Conservation (phyloP, 2,797 vertebrate species). For the Sorex maritimensis region DNA sequence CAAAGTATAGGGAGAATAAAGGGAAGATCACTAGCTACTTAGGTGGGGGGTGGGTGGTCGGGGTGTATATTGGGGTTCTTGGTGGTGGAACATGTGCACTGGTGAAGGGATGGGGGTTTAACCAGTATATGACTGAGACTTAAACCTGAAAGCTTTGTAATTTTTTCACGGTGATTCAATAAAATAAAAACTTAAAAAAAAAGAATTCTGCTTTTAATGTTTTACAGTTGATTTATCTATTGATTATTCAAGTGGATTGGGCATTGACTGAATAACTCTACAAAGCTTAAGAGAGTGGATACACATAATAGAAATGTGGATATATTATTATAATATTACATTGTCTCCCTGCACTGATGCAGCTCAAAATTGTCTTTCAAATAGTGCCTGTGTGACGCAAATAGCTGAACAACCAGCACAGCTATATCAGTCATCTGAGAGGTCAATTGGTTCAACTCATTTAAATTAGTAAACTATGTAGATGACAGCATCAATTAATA, state of each 20-base stretch:
- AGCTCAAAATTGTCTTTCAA: background rate
- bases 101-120: no score
- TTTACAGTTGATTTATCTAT: background rate
- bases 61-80: no score
- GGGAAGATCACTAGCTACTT: no score
- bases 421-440: constrained; percentile 41
- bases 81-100: no score
- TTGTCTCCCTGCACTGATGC: background rate
- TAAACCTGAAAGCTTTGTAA: no score
- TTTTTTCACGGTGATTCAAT: no score
- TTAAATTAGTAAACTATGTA: constrained; percentile 20
- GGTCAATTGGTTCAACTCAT: background rate
- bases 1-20: no score
- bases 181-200: no score
- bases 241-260: background rate
- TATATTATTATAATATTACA: background rate
- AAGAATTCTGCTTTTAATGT: background rate
- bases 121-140: no score
- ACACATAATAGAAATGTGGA: background rate
- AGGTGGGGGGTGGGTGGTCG: no score
- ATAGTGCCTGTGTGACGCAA: background rate
- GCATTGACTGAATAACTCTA: background rate
- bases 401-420: background rate
- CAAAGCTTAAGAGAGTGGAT: background rate
- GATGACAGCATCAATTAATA: background rate